A percentile compares a stretch with the other conserved stretches of the same genome.
Evolutionary conservation across 2,113 vertebrate genomes (phyloP).

Genomic region (Bufo bufo): DNA sequence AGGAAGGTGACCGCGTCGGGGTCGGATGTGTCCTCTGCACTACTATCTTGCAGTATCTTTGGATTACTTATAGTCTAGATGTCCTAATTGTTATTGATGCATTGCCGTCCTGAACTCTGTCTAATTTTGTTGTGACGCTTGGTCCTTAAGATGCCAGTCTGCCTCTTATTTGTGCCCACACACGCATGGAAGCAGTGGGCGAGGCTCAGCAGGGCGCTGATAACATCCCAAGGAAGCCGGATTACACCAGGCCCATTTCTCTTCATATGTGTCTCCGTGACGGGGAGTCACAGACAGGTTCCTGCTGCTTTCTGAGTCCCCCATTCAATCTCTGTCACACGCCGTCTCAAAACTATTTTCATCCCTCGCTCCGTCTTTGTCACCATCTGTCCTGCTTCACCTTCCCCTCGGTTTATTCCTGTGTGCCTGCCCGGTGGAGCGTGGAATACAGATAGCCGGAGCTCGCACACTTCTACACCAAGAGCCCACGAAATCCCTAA

Average conservation of each 20-base stretch:
- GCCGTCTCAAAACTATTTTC: slow-evolving; percentile 43
- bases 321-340: slow-evolving; percentile 47
- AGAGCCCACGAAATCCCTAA: not conserved
- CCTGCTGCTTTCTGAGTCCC: slow-evolving; percentile 46
- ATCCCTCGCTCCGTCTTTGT: slow-evolving; percentile 47
- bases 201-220: slow-evolving; percentile 26
- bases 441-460: slow-evolving; percentile 20
- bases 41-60: not conserved
- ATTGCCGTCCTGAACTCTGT: not conserved
- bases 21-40: no score
- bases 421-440: not conserved
- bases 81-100: not conserved
- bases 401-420: slow-evolving; percentile 42
- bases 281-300: slow-evolving; percentile 45
- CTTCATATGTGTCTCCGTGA: slow-evolving; percentile 50
- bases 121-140: not conserved
- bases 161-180: not conserved
- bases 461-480: not conserved
- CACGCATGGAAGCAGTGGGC: slow-evolving; percentile 23
- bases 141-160: slow-evolving; percentile 23
- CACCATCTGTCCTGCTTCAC: slow-evolving; percentile 54
- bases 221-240: slow-evolving; percentile 35
- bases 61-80: not conserved
- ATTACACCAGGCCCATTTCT: slow-evolving; percentile 20
- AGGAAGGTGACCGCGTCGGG: no score